A percentile compares a stretch with the other conserved stretches of the same genome.
phyloP scores from a whole-genome alignment of 2,113 vertebrate species.

The Callopanchax toddi region DNA sequence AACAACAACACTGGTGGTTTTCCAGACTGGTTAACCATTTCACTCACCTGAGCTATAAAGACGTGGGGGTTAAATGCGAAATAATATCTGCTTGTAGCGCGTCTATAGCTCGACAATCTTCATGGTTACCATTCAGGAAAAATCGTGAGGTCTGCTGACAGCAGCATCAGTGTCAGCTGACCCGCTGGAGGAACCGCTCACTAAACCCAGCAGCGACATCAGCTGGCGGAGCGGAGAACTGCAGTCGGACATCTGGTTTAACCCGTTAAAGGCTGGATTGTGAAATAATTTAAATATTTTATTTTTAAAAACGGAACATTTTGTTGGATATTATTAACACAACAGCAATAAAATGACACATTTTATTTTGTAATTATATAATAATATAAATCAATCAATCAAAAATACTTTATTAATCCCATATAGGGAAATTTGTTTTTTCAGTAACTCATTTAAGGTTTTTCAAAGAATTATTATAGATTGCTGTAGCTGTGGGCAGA shows the following conservation, averaged over 20 bases:
- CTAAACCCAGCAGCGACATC: constrained; percentile 35
- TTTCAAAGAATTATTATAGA: too few species aligned
- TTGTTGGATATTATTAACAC: too few species aligned
- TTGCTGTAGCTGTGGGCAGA: too few species aligned
- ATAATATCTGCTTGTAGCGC: background rate
- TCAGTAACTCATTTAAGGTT: too few species aligned
- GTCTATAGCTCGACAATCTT: constrained; percentile 44
- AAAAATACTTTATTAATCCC: too few species aligned
- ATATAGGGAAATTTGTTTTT: too few species aligned
- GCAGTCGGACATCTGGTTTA: constrained; percentile 3
- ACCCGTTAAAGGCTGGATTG: too few species aligned
- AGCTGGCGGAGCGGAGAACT: constrained; percentile 33
- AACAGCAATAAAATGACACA: too few species aligned
- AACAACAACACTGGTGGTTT: constrained; percentile 8
- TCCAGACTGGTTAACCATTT: background rate
- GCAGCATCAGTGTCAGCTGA: constrained; percentile 80
- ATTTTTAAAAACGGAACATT: too few species aligned
- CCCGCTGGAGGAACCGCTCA: constrained; percentile 48
- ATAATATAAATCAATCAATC: too few species aligned
- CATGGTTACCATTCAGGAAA: constrained; percentile 66
- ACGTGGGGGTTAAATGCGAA: background rate
- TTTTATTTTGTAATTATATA: too few species aligned
- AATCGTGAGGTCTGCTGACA: constrained; percentile 66
- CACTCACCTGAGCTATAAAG: constrained; percentile 57
- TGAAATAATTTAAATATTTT: too few species aligned